Conservation (phyloP, 2,888 invertebrate species). For the Hecatera dysodea region DNA sequence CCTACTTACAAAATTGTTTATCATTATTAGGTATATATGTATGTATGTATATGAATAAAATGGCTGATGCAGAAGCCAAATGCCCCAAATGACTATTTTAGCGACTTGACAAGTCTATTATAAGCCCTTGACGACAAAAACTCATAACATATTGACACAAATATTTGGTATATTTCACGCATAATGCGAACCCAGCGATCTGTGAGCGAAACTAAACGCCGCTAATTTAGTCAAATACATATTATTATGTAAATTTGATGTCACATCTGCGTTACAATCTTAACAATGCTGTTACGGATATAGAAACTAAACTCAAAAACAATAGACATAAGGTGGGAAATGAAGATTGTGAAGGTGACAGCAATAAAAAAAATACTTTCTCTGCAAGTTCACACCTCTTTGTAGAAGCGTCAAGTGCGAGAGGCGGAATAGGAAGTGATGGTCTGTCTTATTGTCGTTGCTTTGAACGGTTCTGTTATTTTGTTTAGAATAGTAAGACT, state of each 20-base stretch:
- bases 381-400: slow-evolving; percentile 82
- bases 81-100: not conserved
- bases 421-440: slow-evolving; percentile 72
- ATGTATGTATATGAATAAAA: not conserved
- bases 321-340: slow-evolving; percentile 36
- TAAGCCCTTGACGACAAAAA: not conserved
- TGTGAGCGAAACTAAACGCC: slow-evolving; percentile 22
- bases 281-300: slow-evolving; percentile 15
- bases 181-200: slow-evolving; percentile 32
- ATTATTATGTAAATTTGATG: slow-evolving; percentile 48
- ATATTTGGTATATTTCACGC: slow-evolving; percentile 42
- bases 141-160: slow-evolving; percentile 33
- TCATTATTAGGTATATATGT: not conserved
- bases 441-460: slow-evolving; percentile 59
- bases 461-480: slow-evolving; percentile 49
- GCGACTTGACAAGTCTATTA: not conserved
- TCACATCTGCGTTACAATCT: slow-evolving; percentile 52
- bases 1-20: no score
- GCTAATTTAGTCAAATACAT: slow-evolving; percentile 34
- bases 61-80: not conserved
- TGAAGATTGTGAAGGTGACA: slow-evolving; percentile 49
- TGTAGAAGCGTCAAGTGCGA: slow-evolving; percentile 64
- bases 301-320: slow-evolving; percentile 38
- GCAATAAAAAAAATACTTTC: slow-evolving; percentile 74
- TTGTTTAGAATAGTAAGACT: slow-evolving; percentile 15